Percentiles rank a stretch among this genome's conserved stretches.
Conservation (phyloP, 2,888 invertebrate genomes). For the Drosophila niveifrons region DNA sequence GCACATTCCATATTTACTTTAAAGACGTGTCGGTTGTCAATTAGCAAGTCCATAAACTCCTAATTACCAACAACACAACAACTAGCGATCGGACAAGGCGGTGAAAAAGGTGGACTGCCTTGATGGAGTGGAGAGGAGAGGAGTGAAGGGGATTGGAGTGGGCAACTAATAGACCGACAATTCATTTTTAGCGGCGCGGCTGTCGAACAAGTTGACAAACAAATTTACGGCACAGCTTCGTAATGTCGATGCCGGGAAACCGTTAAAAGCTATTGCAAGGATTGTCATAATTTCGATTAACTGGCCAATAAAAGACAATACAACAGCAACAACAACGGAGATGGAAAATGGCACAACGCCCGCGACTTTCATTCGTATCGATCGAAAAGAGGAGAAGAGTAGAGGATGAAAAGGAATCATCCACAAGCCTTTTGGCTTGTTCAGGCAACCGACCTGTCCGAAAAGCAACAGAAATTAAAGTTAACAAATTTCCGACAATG, state of each 20-base stretch:
- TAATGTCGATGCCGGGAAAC: constrained; percentile 50
- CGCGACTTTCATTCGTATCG: constrained; percentile 65
- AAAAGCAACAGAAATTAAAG: constrained; percentile 77
- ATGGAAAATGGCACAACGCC: constrained; percentile 66
- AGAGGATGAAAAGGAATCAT: constrained; percentile 32
- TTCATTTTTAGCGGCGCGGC: constrained; percentile 25
- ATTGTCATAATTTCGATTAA: constrained; percentile 80
- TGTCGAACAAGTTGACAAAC: constrained; percentile 77
- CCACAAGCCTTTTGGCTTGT: constrained; percentile 42
- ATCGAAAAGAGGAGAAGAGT: background rate
- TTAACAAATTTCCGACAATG: constrained; percentile 82
- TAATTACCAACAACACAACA: constrained; percentile 10
- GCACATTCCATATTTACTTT: constrained; percentile 18
- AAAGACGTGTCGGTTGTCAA: constrained; percentile 20
- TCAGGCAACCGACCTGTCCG: constrained; percentile 55
- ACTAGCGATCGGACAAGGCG: background rate
- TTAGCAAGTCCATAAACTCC: constrained; percentile 24
- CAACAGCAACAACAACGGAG: constrained; percentile 27
- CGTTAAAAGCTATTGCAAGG: constrained; percentile 67
- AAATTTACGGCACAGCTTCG: constrained; percentile 69
- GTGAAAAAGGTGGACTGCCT: background rate
- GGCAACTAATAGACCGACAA: constrained; percentile 27
- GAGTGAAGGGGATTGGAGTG: background rate
- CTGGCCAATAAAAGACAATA: constrained; percentile 56
- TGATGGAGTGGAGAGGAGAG: background rate